Evolutionary conservation across 2,888 invertebrate genomes (phyloP).

Genomic region (Eretmocerus hayati): DNA sequence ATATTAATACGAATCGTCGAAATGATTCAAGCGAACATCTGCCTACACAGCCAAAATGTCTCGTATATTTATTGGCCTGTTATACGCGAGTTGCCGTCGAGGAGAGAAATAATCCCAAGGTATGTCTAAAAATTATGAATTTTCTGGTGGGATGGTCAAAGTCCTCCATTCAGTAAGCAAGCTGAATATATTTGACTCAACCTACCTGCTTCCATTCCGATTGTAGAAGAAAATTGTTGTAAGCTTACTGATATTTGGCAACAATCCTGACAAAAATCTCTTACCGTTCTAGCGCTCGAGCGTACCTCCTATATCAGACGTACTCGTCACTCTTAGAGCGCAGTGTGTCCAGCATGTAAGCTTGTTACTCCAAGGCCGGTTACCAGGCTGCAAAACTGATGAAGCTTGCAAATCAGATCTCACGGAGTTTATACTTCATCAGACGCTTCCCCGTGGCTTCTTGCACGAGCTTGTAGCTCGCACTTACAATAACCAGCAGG

Average conservation of each 20-base stretch:
- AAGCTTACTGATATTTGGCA: too few relatives aligned
- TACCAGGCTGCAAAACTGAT: constrained; percentile 34
- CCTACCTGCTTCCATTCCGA: too few relatives aligned
- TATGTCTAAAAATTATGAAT: too few relatives aligned
- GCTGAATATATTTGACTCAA: too few relatives aligned
- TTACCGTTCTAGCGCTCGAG: constrained; percentile 56
- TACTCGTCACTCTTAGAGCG: constrained; percentile 52
- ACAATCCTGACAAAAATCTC: too few relatives aligned
- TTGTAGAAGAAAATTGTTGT: too few relatives aligned
- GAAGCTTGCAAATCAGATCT: constrained; percentile 53
- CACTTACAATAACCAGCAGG: constrained; percentile 55
- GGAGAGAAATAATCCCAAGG: constrained; percentile 69
- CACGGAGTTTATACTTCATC: constrained; percentile 61
- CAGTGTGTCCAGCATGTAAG: constrained; percentile 59
- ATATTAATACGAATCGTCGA: constrained; percentile 34
- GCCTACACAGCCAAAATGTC: constrained; percentile 38
- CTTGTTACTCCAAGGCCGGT: constrained; percentile 52
- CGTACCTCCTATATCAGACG: constrained; percentile 64
- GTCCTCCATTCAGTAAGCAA: too few relatives aligned
- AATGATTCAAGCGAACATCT: constrained; percentile 36
- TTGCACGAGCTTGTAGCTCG: constrained; percentile 61
- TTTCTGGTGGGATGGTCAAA: too few relatives aligned
- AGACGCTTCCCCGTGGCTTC: constrained; percentile 68
- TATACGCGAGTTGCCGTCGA: constrained; percentile 68
- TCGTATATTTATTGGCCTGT: constrained; percentile 55